These are phyloP conservation scores for Ambastaia sidthimunki DNA, from an alignment of 2,797 vertebrate genomes.

Conservation along the genomic window DNA sequence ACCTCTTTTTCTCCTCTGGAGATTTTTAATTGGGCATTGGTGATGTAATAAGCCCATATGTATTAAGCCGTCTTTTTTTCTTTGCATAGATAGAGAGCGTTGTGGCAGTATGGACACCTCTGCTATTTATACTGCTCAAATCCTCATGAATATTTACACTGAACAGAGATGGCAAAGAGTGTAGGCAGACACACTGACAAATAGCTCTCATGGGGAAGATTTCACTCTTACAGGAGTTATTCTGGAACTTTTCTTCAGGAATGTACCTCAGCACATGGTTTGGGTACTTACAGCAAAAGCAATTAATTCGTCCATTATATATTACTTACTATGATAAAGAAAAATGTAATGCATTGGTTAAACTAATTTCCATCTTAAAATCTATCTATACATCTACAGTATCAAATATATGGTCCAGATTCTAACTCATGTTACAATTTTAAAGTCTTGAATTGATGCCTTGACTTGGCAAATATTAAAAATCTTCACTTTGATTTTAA, in stretches of 20 bases:
- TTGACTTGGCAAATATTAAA: slow-evolving; percentile 35
- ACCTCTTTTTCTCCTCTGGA: slow-evolving; percentile 51
- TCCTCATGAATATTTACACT: slow-evolving; percentile 87
- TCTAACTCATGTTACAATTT: slow-evolving; percentile 29
- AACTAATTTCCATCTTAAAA: slow-evolving; percentile 30
- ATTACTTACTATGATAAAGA: slow-evolving; percentile 22
- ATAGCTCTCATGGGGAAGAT: slow-evolving; percentile 77
- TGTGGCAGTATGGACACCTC: slow-evolving; percentile 84
- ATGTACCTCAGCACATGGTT: slow-evolving; percentile 50
- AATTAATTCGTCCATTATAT: slow-evolving; percentile 43
- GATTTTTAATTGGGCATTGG: slow-evolving; percentile 76
- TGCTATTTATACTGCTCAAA: slow-evolving; percentile 87
- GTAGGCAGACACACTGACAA: slow-evolving; percentile 81
- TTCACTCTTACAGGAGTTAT: slow-evolving; percentile 80
- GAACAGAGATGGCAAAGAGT: slow-evolving; percentile 72
- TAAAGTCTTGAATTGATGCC: slow-evolving; percentile 20
- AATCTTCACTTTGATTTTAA: slow-evolving; percentile 34
- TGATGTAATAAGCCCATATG: slow-evolving; percentile 83
- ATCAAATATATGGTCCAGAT: slow-evolving; percentile 5
- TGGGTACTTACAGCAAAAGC: slow-evolving; percentile 55
- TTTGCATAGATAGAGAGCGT: slow-evolving; percentile 83
- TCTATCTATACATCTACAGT: slow-evolving; percentile 16
- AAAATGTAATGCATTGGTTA: slow-evolving; percentile 25
- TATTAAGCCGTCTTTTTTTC: slow-evolving; percentile 75
- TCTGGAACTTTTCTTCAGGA: slow-evolving; percentile 70